phyloP scores from a whole-genome alignment of 1,140 invertebrate genomes.

The Agraylea sexmaculata region DNA sequence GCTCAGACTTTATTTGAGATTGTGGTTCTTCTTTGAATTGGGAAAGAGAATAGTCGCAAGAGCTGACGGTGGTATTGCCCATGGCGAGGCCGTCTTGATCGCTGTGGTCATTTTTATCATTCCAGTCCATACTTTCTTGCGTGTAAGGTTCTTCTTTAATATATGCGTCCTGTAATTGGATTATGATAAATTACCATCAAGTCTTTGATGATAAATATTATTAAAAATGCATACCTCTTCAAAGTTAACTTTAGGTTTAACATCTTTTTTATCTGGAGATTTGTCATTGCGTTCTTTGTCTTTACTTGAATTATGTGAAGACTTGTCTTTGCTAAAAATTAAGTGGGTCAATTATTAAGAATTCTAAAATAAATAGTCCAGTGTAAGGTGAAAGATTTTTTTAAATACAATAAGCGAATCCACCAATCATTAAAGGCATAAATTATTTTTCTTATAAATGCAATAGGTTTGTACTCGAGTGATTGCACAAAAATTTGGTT shows the following conservation, averaged over 20 bases:
- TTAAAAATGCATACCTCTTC: conserved; percentile 1
- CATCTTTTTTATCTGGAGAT: conserved; percentile 11
- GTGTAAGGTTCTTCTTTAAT: conserved; percentile 26
- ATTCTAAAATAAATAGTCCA: no score
- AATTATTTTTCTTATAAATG: no score
- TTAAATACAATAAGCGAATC: no score
- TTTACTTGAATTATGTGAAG: conserved; percentile 28
- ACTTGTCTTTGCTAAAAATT: conserved; percentile 18
- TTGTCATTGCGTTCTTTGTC: conserved; percentile 26
- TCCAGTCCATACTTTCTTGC: conserved; percentile 22
- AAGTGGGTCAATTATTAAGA: no score
- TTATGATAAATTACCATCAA: not conserved
- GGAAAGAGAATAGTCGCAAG: conserved; percentile 53
- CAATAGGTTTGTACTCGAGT: no score
- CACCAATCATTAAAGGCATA: no score
- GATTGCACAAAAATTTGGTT: no score
- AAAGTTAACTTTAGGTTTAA: conserved; percentile 25
- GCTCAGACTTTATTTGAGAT: conserved; percentile 29
- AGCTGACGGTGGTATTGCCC: conserved; percentile 42
- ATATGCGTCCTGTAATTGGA: conserved; percentile 7
- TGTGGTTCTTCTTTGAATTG: conserved; percentile 44
- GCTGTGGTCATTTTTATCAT: conserved; percentile 9
- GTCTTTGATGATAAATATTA: not conserved
- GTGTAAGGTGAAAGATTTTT: no score
- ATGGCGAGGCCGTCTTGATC: conserved; percentile 24